Conservation (phyloP, 2,888 invertebrate species). For the Cryptocephalus primarius region DNA sequence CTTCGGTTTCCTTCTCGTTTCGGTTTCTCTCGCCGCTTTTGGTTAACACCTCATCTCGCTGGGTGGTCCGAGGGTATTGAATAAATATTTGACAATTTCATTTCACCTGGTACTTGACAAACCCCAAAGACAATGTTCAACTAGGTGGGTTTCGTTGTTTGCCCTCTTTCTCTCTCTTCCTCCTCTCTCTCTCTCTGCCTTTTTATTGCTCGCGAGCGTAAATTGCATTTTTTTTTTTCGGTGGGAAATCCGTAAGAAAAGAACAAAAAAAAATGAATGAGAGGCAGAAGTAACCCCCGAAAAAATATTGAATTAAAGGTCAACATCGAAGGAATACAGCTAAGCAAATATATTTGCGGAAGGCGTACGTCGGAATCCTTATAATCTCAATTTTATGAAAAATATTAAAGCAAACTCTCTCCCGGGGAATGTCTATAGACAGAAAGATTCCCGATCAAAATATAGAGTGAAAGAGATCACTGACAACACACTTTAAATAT, state of each 20-base stretch:
- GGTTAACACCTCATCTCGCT: conserved; percentile 19
- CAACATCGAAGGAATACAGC: conserved; percentile 14
- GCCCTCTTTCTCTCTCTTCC: background rate
- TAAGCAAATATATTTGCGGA: conserved; percentile 34
- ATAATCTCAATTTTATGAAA: conserved; percentile 39
- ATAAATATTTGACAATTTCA: conserved; percentile 28
- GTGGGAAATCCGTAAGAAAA: too few species aligned
- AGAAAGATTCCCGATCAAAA: conserved; percentile 38
- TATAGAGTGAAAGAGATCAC: conserved; percentile 32
- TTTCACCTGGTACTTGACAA: conserved; percentile 29
- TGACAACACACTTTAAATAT: conserved; percentile 36
- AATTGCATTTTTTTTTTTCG: too few species aligned
- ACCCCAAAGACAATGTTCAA: conserved; percentile 27
- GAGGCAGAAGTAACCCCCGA: too few species aligned
- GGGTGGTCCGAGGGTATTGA: conserved; percentile 22
- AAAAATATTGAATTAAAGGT: too few species aligned
- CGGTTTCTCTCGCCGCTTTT: background rate
- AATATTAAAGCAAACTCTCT: conserved; percentile 37
- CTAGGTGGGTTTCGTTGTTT: conserved; percentile 20
- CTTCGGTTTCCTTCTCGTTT: too few species aligned
- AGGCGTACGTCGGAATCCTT: conserved; percentile 34
- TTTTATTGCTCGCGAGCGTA: too few species aligned
- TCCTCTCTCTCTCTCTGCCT: too few species aligned
- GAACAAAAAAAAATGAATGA: too few species aligned
- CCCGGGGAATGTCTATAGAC: conserved; percentile 36